These are phyloP conservation scores for Acipenser ruthenus DNA, from an alignment of 2,797 vertebrate species.

Conservation along the genomic window DNA sequence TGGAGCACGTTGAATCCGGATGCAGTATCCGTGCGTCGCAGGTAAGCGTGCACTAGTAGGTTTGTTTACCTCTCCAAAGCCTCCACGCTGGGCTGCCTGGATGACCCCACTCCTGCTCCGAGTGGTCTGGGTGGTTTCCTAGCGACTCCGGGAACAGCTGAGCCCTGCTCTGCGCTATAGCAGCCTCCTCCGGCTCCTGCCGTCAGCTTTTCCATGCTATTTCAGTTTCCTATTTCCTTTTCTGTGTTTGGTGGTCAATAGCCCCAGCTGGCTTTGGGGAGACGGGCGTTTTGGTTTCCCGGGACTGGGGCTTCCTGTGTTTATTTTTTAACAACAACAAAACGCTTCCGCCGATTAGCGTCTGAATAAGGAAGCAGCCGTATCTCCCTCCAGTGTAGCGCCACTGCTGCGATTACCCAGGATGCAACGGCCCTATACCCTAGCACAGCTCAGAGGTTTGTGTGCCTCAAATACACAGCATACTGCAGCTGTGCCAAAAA, in stretches of 20 bases:
- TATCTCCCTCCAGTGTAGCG: not conserved
- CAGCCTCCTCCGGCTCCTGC: conserved; percentile 24
- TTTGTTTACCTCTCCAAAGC: conserved; percentile 34
- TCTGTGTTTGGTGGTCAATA: conserved; percentile 7
- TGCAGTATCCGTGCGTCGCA: conserved; percentile 1
- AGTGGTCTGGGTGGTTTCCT: conserved; percentile 28
- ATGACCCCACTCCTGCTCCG: conserved; percentile 8
- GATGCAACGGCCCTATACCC: conserved; percentile 9
- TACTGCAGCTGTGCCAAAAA: no score
- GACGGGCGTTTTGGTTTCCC: conserved; percentile 12
- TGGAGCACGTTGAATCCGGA: not conserved
- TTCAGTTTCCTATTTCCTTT: conserved; percentile 23
- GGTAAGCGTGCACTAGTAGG: not conserved
- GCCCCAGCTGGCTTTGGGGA: conserved; percentile 12
- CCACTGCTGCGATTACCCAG: conserved; percentile 13
- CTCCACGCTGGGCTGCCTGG: conserved; percentile 31
- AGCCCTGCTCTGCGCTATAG: conserved; percentile 23
- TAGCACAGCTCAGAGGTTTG: no score
- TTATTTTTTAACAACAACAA: conserved; percentile 19
- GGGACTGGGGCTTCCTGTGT: conserved; percentile 30
- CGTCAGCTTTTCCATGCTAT: conserved; percentile 37
- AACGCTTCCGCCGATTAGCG: not conserved
- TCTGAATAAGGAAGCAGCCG: conserved; percentile 4
- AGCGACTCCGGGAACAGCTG: conserved; percentile 24
- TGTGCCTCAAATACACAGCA: no score